Percentiles rank a stretch among this genome's conserved stretches.
Evolutionary conservation across 2,113 vertebrate species (phyloP).

Genomic region (Sisor rabdophorus): DNA sequence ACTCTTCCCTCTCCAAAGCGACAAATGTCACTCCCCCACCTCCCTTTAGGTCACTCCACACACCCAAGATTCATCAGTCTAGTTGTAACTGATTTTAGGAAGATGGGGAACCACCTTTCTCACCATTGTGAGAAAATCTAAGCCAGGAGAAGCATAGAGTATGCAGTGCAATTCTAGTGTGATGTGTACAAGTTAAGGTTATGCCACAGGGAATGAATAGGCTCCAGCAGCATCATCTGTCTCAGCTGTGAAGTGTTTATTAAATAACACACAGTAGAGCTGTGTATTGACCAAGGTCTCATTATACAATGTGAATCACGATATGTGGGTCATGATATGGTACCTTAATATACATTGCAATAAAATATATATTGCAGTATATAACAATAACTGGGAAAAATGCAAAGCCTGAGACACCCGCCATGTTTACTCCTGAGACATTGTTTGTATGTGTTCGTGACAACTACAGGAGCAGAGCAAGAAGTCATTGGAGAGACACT

Average conservation of each 20-base stretch:
- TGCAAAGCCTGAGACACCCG: too few species aligned
- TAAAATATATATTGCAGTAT: too few species aligned
- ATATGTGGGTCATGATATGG: too few species aligned
- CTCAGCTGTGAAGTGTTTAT: neutral
- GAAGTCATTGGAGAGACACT: too few species aligned
- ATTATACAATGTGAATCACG: too few species aligned
- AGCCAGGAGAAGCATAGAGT: slow-evolving; percentile 2
- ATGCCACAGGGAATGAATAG: neutral
- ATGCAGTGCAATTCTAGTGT: neutral
- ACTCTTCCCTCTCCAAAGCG: slow-evolving; percentile 26
- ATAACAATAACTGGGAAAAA: too few species aligned
- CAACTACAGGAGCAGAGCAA: too few species aligned
- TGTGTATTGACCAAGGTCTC: too few species aligned
- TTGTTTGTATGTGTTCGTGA: too few species aligned
- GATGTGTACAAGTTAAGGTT: slow-evolving; percentile 1
- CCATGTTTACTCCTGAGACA: too few species aligned
- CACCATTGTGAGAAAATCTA: neutral
- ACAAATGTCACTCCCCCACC: slow-evolving; percentile 27
- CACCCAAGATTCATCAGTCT: neutral
- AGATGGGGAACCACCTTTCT: neutral
- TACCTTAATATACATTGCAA: too few species aligned
- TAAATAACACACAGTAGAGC: too few species aligned
- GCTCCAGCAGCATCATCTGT: slow-evolving; percentile 1
- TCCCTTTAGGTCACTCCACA: neutral
- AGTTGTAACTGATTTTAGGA: neutral